These are phyloP conservation scores for Psilanteris sp. DNA, from an alignment of 1,140 invertebrate genomes.

Conservation along the genomic window DNA sequence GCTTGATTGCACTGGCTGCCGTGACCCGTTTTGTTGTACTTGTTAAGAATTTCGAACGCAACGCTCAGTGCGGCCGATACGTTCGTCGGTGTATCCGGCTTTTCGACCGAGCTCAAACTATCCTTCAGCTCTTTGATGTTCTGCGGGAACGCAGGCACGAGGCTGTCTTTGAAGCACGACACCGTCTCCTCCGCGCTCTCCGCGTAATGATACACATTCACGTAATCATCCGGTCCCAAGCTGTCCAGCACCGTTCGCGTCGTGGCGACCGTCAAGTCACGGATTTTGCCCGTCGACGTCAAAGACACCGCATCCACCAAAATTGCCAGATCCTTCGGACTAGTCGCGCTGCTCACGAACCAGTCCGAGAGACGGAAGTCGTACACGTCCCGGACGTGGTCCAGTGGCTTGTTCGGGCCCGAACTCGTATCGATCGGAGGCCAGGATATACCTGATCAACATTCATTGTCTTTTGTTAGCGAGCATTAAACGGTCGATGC, in stretches of 20 bases:
- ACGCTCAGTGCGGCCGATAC: slow-evolving; percentile 93
- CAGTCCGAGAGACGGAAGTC: slow-evolving; percentile 93
- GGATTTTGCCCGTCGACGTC: slow-evolving; percentile 89
- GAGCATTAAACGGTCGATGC: no score
- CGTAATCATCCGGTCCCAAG: slow-evolving; percentile 96
- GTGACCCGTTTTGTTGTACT: slow-evolving; percentile 89
- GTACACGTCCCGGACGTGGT: slow-evolving; percentile 87
- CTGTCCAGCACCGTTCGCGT: slow-evolving; percentile 94
- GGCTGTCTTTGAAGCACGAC: slow-evolving; percentile 91
- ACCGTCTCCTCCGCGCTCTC: slow-evolving; percentile 88
- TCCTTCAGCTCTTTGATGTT: slow-evolving; percentile 92
- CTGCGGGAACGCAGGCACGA: slow-evolving; percentile 92
- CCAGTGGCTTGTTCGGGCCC: slow-evolving; percentile 70
- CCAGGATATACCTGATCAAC: slow-evolving; percentile 85
- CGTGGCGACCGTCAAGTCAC: slow-evolving; percentile 91
- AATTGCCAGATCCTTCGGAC: slow-evolving; percentile 96
- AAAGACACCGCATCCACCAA: slow-evolving; percentile 94
- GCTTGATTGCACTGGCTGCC: slow-evolving; percentile 98
- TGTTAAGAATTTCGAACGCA: slow-evolving; percentile 95
- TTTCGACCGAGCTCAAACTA: slow-evolving; percentile 82
- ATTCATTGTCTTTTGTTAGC: no score
- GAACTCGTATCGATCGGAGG: slow-evolving; percentile 82
- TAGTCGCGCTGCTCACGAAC: slow-evolving; percentile 97
- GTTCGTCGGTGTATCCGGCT: slow-evolving; percentile 91
- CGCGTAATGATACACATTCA: slow-evolving; percentile 94